These are phyloP conservation scores for Drosophila flavopinicola DNA, from an alignment of 2,888 invertebrate species.

Conservation along the genomic window DNA sequence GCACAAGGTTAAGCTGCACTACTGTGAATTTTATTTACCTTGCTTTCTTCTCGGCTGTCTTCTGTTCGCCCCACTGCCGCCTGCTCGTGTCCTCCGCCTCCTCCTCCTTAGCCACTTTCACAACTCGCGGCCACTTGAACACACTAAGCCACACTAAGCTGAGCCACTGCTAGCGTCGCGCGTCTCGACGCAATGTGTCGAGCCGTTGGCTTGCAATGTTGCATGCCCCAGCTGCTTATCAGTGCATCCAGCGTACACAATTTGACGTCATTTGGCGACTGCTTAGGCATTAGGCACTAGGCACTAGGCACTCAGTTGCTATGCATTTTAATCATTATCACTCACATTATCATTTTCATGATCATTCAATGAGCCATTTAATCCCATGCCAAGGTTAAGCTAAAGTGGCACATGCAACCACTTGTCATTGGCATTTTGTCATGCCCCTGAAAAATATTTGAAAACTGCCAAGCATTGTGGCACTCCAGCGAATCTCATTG, in stretches of 20 bases:
- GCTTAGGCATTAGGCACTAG: constrained; percentile 38
- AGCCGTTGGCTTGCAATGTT: too few relatives aligned
- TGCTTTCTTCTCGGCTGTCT: constrained; percentile 25
- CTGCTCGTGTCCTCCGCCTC: neutral
- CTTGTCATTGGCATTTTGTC: constrained; percentile 56
- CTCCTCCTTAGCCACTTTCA: constrained; percentile 5
- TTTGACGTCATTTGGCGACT: constrained; percentile 65
- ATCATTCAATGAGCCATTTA: constrained; percentile 19
- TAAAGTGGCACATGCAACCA: constrained; percentile 42
- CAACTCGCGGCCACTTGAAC: constrained; percentile 52
- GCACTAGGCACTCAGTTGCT: constrained; percentile 24
- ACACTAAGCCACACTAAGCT: constrained; percentile 56
- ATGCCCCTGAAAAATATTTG: constrained; percentile 29
- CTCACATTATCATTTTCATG: constrained; percentile 51
- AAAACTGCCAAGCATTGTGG: constrained; percentile 23
- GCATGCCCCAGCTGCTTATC: constrained; percentile 14
- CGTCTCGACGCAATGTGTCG: constrained; percentile 3
- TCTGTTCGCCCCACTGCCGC: neutral
- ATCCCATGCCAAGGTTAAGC: constrained; percentile 54
- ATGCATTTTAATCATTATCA: constrained; percentile 55
- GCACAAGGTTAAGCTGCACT: constrained; percentile 71
- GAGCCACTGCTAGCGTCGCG: constrained; percentile 24
- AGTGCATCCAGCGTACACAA: constrained; percentile 47
- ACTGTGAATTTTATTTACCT: constrained; percentile 60
- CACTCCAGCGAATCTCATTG: neutral